Evolutionary conservation across 2,113 vertebrate genomes (phyloP), one percentile per base, ranked within the genome.

Genomic region (Tachuris rubrigastra): DNA sequence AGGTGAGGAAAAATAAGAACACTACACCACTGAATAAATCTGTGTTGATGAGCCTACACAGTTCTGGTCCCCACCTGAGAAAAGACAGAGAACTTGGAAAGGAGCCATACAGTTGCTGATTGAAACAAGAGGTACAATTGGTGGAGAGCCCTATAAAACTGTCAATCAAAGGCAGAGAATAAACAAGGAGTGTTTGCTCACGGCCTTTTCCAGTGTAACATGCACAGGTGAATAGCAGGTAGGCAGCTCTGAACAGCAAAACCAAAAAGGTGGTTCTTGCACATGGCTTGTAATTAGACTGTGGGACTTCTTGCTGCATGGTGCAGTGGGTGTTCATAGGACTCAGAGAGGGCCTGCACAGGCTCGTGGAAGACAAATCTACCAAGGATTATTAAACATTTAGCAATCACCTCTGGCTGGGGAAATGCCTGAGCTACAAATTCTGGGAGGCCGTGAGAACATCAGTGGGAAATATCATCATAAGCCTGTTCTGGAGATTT

Each of bases 291-390:
- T 71, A 63, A 87, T 85, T 42, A 39, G 35, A 23, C 35, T 16
- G 8, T 67, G 52, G 46, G 47, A 72, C 71, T 89, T 91, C 56
- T 91, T 92, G 60, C 52, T 78, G 56, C 4, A 2, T 35, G 49
- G 39, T 4, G 8, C 0, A n/a, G n/a, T n/a, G n/a, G n/a, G n/a
- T n/a, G n/a, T 71, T 74, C 42, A 37, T 4, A 62, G 33, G 28
- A 67, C 47, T 71, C 1, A 0, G 55, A 55, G 23, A 46, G 53
- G 87, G 12, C n/a, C 31, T 58, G 28, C 37, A 46, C 6, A 53
- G 65, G 41, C 37, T 77, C 1, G 0, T 71, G 33, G 60, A 76
- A 91, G 44, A 63, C 18, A 82, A 63, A 90, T 42, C 65, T 68
- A 39, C 30, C 5, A 50, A 41, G 18, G 25, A 23, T 37, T 71